Base-by-base conservation (phyloP, 2,888 invertebrate species). In the Apodemia mormo region DNA sequence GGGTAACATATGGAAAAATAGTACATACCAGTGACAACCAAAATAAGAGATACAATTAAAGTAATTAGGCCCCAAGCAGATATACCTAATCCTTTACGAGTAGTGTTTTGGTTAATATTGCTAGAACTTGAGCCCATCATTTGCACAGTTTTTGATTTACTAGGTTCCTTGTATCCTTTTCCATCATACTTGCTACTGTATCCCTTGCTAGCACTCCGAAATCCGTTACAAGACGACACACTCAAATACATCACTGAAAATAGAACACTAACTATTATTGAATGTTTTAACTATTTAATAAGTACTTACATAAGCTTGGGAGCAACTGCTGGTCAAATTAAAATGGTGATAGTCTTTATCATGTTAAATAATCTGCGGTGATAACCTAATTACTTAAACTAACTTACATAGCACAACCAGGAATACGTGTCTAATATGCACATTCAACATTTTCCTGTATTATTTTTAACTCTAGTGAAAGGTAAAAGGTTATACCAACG, bases 1-100 rank as follows among this genome's bases (percentile, higher is more conserved):
- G 96, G 96, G 82, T 96, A 96, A 77, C 96, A 95, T 76, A 96
- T 93, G 45, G 95, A 93, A 73, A 94, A 94, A 78, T 96, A 96
- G 79, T 96, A 96, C 58, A 94, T 89, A 0, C 94, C 94, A 82
- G 94, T 88, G 73, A 92, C 90, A 6, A 92, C 84, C 30, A 94
- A 78, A 58, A 95, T 93, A n/a, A 94, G 73, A 1, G 89, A 86
- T 12, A 95, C 80, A 70, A 94, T 83, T 10, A 95, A 77, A n/a
- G 89, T 84, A 12, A 95, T 94, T 43, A 96, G 94, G 30, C 95
- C 95, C 94, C 95, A 96, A 0, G 96, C 96, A 0, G 95, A 95
- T 52, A 95, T 86, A 6, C 94, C 94, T n/a, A 93, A 76, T 22
- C 93, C 92, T 79, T 82, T 82, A 56, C 87, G 80, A 1, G 85